Evolutionary conservation across 2,113 vertebrate species (phyloP).

Genomic region (Trematocara variabile): DNA sequence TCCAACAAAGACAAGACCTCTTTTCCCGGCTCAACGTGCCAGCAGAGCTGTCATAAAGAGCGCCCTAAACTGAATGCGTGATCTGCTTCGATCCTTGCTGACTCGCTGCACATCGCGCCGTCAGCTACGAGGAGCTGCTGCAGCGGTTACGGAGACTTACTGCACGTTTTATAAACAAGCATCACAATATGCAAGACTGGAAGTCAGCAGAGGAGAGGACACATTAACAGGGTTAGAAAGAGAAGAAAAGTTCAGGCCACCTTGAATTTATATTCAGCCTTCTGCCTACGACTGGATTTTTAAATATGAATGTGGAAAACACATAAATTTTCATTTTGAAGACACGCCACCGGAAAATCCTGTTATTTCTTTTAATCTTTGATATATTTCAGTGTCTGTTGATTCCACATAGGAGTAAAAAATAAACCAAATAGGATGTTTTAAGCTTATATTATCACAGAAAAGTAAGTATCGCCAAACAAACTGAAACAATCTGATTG

Average conservation of each 20-base stretch:
- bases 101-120: not conserved
- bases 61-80: not conserved
- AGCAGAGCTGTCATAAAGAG: not conserved
- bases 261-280: not conserved
- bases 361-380: not conserved
- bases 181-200: not conserved
- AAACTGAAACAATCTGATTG: not conserved
- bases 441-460: not conserved
- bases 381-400: not conserved
- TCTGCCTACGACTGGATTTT: fast-evolving
- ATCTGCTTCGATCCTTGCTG: not conserved
- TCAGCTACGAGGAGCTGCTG: not conserved
- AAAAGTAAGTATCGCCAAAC: not conserved
- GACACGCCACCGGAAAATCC: not conserved
- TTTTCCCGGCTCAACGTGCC: not conserved
- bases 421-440: not conserved
- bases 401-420: not conserved
- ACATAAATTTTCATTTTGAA: not conserved
- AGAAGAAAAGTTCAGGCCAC: not conserved
- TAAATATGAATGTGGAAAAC: not conserved
- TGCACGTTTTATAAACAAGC: not conserved
- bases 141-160: not conserved
- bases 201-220: not conserved
- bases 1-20: conserved; percentile 13
- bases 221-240: not conserved